Evolutionary conservation across 1,140 invertebrate species (phyloP).

Genomic region (Choristoneura fumiferana): DNA sequence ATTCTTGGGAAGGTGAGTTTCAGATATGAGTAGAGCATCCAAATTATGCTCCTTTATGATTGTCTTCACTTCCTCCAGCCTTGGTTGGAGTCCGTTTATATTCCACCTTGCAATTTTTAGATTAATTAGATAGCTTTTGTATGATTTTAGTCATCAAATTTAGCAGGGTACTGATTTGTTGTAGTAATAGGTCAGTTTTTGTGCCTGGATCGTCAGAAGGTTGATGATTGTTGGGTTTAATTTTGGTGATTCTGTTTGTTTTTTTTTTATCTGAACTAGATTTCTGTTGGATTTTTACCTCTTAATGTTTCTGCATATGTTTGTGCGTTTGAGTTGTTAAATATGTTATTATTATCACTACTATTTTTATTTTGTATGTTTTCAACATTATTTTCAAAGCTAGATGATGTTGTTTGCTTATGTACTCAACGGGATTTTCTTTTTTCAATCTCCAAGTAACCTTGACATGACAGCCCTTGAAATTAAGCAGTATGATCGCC

Average conservation of each 20-base stretch:
- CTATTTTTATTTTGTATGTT: conserved; percentile 6
- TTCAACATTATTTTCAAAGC: too few relatives aligned
- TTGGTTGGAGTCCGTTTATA: conserved; percentile 26
- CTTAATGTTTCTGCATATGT: too few relatives aligned
- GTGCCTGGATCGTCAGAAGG: too few relatives aligned
- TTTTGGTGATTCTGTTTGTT: too few relatives aligned
- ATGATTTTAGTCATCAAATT: background rate
- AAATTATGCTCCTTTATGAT: conserved; percentile 26
- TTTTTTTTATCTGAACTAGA: too few relatives aligned
- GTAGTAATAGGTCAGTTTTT: too few relatives aligned
- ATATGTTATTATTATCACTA: conserved; percentile 23
- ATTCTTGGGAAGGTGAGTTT: conserved; percentile 30
- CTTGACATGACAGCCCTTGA: conserved; percentile 24
- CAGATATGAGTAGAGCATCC: conserved; percentile 30
- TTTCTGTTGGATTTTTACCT: too few relatives aligned
- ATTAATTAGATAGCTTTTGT: background rate
- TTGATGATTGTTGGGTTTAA: too few relatives aligned
- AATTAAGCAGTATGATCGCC: conserved; percentile 26
- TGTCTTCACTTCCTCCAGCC: conserved; percentile 20
- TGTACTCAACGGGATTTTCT: background rate
- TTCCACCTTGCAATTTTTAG: conserved; percentile 26
- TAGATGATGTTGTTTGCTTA: too few relatives aligned
- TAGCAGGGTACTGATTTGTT: background rate
- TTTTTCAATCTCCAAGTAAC: conserved; percentile 23
- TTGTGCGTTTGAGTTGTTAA: too few relatives aligned